These are phyloP conservation scores for Hesperia comma DNA, from an alignment of 2,888 invertebrate species.

Conservation along the genomic window DNA sequence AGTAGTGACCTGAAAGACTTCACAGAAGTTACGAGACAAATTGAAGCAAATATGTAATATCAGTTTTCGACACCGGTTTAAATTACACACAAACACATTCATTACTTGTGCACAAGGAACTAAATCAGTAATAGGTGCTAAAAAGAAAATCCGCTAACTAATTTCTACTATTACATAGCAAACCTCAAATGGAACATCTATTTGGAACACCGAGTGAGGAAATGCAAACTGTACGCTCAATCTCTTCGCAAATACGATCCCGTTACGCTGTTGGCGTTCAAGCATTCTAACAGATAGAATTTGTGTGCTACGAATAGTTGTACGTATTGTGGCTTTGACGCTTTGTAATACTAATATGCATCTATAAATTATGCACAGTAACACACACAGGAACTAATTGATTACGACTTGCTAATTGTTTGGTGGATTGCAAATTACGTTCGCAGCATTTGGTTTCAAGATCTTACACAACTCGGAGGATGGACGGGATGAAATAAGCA, in stretches of 20 bases:
- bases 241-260: slow-evolving; percentile 53
- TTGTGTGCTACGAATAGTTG: neutral
- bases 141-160: neutral
- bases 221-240: slow-evolving; percentile 45
- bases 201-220: slow-evolving; percentile 42
- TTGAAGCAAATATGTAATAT: too few species aligned
- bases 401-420: neutral
- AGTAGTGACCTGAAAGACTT: too few species aligned
- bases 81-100: too few species aligned
- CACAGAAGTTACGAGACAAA: too few species aligned
- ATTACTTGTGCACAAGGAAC: too few species aligned
- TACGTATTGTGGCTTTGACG: neutral
- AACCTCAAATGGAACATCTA: slow-evolving; percentile 19
- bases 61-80: too few species aligned
- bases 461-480: slow-evolving; percentile 16
- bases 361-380: too few species aligned
- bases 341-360: neutral
- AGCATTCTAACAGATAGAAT: slow-evolving; percentile 15
- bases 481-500: slow-evolving; percentile 5
- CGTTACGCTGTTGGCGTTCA: slow-evolving; percentile 52
- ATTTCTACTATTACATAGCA: neutral
- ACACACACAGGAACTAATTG: neutral
- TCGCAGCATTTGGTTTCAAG: slow-evolving; percentile 2
- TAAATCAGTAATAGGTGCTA: neutral
- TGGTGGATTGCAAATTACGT: slow-evolving; percentile 6